Evolutionary conservation across 2,888 invertebrate genomes (phyloP), one percentile per base, ranked within the genome.

Genomic region (Philereme vetulata): DNA sequence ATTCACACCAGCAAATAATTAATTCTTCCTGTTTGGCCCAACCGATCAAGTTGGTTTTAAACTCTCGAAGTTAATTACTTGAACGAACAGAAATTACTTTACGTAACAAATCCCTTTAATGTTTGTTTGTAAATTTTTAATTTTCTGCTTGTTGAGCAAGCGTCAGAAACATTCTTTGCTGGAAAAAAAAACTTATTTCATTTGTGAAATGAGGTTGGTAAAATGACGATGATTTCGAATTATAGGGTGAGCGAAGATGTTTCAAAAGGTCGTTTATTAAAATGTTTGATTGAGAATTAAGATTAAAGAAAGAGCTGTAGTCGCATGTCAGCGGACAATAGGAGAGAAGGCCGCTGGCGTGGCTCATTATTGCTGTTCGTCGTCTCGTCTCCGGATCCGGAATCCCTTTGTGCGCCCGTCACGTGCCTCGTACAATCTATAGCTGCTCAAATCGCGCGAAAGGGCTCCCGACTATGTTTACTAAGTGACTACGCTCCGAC

Each of bases 101-200:
- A 66, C 72, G 71, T 81, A 82, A 78, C 77, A 77, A 80, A 76
- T 75, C 78, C 75, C 81, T 73, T 1, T 21, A 35, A 70, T 72
- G 81, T 69, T 77, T 78, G 78, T 80, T 84, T 80, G 78, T 76
- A 80, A 80, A 75, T 80, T 85, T 85, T 84, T 86, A 85, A 88
- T 87, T 86, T 88, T 87, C 86, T 82, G 82, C 84, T 78, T 76
- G 83, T 81, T 84, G 80, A 78, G 71, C 83, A 82, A 78, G 77
- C 80, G 81, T 85, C 81, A 77, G 75, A 71, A 80, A 76, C 83
- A 84, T 65, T 82, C 84, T 83, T 84, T 82, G 74, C 78, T 73
- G 74, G 72, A 71, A 76, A 21, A 76, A 21, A 80, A 81, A 81
- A 74, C 76, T 77, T 80, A 81, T 82, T 82, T 80, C 76, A 64